phyloP scores from a whole-genome alignment of 2,113 vertebrate genomes.

The Zosterops pallidus region DNA sequence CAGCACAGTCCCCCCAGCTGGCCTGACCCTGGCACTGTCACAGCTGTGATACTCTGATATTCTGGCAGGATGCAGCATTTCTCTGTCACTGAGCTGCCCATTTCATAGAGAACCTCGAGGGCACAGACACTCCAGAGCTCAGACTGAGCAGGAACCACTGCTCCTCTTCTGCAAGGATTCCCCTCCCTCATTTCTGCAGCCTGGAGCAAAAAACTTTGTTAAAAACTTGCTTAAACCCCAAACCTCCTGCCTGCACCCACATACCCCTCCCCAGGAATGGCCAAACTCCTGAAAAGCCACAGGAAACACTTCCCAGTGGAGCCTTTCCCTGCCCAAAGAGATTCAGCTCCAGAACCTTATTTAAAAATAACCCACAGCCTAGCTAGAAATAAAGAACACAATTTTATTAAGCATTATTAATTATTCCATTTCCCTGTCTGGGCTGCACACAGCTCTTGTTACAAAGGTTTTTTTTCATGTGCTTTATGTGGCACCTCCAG shows the following conservation, averaged over 20 bases:
- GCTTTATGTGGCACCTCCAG: background rate
- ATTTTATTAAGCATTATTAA: background rate
- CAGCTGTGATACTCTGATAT: background rate
- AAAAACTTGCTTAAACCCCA: background rate
- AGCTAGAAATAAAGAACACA: background rate
- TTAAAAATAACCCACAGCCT: background rate
- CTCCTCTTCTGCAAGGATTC: background rate
- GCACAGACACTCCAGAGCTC: background rate
- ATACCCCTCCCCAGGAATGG: background rate
- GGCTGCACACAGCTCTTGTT: background rate
- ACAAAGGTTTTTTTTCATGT: accelerated
- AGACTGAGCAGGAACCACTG: too few relatives aligned
- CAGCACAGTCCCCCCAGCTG: background rate
- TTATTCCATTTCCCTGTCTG: background rate
- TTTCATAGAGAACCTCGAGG: accelerated
- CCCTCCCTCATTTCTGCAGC: background rate
- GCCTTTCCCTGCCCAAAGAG: background rate
- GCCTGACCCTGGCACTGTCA: background rate
- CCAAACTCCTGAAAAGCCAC: background rate
- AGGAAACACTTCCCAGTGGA: background rate
- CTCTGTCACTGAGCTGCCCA: background rate
- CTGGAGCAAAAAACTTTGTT: background rate
- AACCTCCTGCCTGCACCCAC: background rate
- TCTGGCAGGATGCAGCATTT: background rate
- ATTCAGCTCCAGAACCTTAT: background rate